Evolutionary conservation across 2,888 invertebrate genomes (phyloP).

Genomic region (Priocnemis perturbator): DNA sequence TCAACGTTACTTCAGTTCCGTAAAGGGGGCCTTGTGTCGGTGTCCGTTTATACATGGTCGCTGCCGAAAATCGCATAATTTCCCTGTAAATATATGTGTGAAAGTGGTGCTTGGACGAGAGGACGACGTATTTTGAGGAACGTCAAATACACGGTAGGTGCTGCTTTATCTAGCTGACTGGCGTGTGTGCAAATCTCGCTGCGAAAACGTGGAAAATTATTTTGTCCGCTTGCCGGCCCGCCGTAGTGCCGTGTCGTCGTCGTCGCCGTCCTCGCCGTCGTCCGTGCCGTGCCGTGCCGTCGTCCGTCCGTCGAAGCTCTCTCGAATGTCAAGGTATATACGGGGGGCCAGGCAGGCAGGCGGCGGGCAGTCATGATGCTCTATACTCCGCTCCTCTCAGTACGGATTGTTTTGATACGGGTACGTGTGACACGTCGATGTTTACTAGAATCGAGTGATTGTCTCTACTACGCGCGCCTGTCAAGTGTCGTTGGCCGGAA

Average conservation of each 20-base stretch:
- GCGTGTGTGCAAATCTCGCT: not conserved
- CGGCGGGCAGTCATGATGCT: conserved; percentile 25
- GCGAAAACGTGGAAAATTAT: conserved; percentile 33
- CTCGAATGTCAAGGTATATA: conserved; percentile 37
- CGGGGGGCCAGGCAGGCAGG: conserved; percentile 14
- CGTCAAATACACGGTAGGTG: conserved; percentile 67
- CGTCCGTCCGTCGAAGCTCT: conserved; percentile 18
- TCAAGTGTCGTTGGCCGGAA: conserved; percentile 7
- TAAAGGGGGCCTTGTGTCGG: conserved; percentile 74
- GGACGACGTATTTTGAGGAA: conserved; percentile 62
- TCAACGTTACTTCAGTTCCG: conserved; percentile 73
- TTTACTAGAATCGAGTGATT: conserved; percentile 16
- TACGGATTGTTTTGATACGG: conserved; percentile 1
- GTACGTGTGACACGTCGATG: conserved; percentile 21
- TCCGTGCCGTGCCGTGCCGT: no score
- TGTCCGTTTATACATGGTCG: conserved; percentile 71
- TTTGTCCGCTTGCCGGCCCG: conserved; percentile 46
- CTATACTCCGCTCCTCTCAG: conserved; percentile 6
- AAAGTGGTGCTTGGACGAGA: conserved; percentile 61
- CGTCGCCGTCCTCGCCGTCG: no score
- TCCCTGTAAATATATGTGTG: conserved; percentile 67
- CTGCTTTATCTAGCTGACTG: not conserved
- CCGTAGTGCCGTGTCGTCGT: conserved; percentile 16
- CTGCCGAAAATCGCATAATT: conserved; percentile 63
- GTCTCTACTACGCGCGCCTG: not conserved